Percentiles rank a stretch among this genome's conserved stretches.
Conservation (phyloP, 2,888 invertebrate species). For the Scaptomyza cyrtandrae region DNA sequence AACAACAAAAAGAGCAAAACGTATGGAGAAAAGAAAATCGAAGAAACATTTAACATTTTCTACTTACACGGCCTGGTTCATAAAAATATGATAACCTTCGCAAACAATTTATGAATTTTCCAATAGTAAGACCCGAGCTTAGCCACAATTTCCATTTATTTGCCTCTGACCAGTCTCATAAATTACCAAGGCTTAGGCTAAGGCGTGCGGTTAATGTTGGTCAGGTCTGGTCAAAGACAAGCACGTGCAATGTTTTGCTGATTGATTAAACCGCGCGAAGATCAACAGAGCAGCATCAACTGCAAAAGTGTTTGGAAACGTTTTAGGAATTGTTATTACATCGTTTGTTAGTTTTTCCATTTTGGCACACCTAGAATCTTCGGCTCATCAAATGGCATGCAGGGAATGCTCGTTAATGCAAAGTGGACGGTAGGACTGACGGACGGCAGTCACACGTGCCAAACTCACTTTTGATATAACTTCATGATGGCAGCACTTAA, state of each 20-base stretch:
- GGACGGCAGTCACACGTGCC: slow-evolving; percentile 62
- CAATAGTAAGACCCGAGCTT: slow-evolving; percentile 44
- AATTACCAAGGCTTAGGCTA: slow-evolving; percentile 49
- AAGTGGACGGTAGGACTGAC: slow-evolving; percentile 49
- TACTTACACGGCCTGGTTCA: slow-evolving; percentile 22
- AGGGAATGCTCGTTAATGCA: slow-evolving; percentile 43
- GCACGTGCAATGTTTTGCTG: slow-evolving; percentile 72
- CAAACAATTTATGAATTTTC: slow-evolving; percentile 68
- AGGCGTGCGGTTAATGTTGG: slow-evolving; percentile 20
- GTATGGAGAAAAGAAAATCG: neutral
- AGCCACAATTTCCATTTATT: slow-evolving; percentile 52
- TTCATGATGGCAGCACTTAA: slow-evolving; percentile 72
- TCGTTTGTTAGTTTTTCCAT: slow-evolving; percentile 64
- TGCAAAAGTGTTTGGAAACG: slow-evolving; percentile 46
- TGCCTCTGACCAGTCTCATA: slow-evolving; percentile 61
- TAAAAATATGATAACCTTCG: slow-evolving; percentile 53
- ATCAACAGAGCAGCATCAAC: slow-evolving; percentile 51
- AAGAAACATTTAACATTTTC: slow-evolving; percentile 39
- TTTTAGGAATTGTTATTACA: slow-evolving; percentile 76
- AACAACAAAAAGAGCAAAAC: neutral
- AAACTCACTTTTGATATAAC: slow-evolving; percentile 78
- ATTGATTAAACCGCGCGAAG: slow-evolving; percentile 74
- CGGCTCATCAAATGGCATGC: slow-evolving; percentile 35
- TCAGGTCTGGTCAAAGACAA: slow-evolving; percentile 3
- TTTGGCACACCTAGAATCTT: slow-evolving; percentile 47